These are phyloP conservation scores for Vandiemenella viatica DNA, from an alignment of 2,888 invertebrate genomes.

Conservation along the genomic window DNA sequence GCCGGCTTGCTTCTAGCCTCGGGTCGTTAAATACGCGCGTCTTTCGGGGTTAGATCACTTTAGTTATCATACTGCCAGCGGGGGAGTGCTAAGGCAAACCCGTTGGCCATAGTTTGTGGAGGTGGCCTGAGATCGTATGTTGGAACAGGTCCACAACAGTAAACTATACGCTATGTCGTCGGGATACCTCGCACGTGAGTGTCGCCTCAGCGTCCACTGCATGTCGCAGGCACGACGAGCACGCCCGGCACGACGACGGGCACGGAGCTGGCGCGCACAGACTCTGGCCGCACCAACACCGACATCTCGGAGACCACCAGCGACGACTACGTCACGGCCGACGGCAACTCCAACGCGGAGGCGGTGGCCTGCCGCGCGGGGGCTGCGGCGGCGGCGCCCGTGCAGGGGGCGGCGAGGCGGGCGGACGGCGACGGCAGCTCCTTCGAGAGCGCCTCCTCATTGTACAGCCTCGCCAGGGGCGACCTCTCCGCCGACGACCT, in stretches of 20 bases:
- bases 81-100: not conserved
- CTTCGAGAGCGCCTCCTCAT: constrained; percentile 73
- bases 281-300: constrained; percentile 31
- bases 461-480: constrained; percentile 60
- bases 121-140: not conserved
- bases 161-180: too few relatives aligned
- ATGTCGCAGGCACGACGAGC: not conserved
- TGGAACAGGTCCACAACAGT: too few relatives aligned
- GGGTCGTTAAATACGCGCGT: too few relatives aligned
- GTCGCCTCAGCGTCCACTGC: not conserved
- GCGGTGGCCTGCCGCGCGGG: constrained; percentile 14
- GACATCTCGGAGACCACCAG: constrained; percentile 86
- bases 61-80: too few relatives aligned
- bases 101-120: not conserved
- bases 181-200: too few relatives aligned
- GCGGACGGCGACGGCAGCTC: constrained; percentile 50
- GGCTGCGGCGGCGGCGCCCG: constrained; percentile 35
- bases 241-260: not conserved
- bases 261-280: constrained; percentile 46
- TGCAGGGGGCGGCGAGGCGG: constrained; percentile 42
- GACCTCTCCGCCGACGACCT: constrained; percentile 22
- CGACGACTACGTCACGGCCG: constrained; percentile 80
- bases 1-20: too few relatives aligned
- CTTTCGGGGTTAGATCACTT: too few relatives aligned
- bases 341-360: constrained; percentile 26